Conservation (phyloP, 2,113 vertebrate species). For the Cottus gobio region DNA sequence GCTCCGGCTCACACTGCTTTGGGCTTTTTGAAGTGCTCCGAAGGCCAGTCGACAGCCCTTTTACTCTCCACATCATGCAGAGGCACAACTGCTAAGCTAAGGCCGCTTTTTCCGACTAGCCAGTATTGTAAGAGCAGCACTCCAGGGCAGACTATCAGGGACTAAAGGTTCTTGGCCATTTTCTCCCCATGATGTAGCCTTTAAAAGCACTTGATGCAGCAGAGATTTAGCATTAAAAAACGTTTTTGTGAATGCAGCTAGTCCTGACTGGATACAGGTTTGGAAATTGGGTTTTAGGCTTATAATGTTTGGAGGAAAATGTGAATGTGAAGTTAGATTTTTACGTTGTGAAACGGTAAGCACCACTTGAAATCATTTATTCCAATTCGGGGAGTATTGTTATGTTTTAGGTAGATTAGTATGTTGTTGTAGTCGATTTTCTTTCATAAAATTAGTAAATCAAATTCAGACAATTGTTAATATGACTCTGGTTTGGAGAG, state of each 20-base stretch:
- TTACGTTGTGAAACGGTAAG: not conserved
- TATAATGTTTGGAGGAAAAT: not conserved
- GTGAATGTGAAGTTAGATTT: not conserved
- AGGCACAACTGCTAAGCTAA: constrained; percentile 52
- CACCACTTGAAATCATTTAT: not conserved
- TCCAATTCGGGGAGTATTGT: no score
- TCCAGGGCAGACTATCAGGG: constrained; percentile 38
- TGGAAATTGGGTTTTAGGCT: not conserved
- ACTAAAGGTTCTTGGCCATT: constrained; percentile 56
- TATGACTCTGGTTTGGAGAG: not conserved
- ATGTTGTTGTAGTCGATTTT: not conserved
- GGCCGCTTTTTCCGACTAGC: constrained; percentile 37
- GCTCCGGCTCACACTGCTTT: constrained; percentile 66
- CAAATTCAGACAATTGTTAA: not conserved
- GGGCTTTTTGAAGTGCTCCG: constrained; percentile 76
- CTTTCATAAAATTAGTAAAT: not conserved
- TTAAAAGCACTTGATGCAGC: constrained; percentile 61
- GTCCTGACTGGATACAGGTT: not conserved
- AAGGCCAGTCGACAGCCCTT: constrained; percentile 72
- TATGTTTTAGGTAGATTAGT: not conserved
- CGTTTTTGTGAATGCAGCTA: constrained; percentile 25
- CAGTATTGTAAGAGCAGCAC: constrained; percentile 54
- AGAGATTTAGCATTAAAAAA: constrained; percentile 37
- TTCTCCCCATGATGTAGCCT: constrained; percentile 47
- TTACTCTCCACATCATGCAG: constrained; percentile 68